Percentiles rank a stretch among this genome's conserved stretches.
phyloP scores from a whole-genome alignment of 2,797 vertebrate species.

The Knipowitschia caucasica region DNA sequence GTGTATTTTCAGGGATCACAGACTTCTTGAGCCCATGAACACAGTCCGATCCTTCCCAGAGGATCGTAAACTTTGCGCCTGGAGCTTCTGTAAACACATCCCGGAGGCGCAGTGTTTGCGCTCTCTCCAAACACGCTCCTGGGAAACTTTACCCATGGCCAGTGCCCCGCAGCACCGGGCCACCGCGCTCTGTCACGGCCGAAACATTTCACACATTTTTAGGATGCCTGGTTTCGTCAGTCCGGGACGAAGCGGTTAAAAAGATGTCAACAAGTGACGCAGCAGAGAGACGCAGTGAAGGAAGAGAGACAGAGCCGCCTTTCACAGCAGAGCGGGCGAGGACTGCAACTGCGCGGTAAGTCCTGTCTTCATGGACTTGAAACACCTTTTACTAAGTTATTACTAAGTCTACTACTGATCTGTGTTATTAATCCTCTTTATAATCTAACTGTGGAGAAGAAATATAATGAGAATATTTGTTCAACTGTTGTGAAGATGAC shows the following conservation, averaged over 20 bases:
- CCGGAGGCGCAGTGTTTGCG: not conserved
- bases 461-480: too few species aligned
- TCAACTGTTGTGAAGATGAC: not conserved
- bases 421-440: too few species aligned
- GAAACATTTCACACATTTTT: constrained; percentile 11
- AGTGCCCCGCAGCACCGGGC: too few species aligned
- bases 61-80: too few species aligned
- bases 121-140: too few species aligned
- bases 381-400: too few species aligned
- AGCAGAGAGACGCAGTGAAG: constrained; percentile 39
- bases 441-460: too few species aligned
- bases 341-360: constrained; percentile 34
- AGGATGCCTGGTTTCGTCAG: not conserved
- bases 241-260: constrained; percentile 41
- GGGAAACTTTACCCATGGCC: too few species aligned
- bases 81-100: constrained; percentile 7
- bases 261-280: constrained; percentile 69
- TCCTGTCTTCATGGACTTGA: not conserved
- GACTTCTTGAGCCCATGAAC: too few species aligned
- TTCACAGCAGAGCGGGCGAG: constrained; percentile 8
- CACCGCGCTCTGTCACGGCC: not conserved
- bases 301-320: constrained; percentile 35
- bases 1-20: too few species aligned
- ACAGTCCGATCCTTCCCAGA: too few species aligned
- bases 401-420: too few species aligned